Evolutionary conservation across 2,113 vertebrate genomes (phyloP), one percentile per base, ranked within the genome.

Genomic region (Puffinus mauretanicus): DNA sequence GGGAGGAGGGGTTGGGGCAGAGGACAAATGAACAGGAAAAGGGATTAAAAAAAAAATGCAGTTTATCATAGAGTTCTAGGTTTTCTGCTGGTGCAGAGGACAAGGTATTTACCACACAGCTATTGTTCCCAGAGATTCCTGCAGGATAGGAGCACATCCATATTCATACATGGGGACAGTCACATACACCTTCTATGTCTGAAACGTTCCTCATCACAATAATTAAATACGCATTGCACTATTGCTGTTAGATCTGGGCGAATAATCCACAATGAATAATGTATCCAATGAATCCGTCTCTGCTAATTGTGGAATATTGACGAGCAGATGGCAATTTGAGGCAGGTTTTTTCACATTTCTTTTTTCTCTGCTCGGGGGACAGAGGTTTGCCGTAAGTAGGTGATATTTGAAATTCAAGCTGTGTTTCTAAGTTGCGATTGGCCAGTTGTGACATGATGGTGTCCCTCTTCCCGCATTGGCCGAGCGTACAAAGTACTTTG

Each of bases 401-500:
- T 92, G 94, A 96, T 95, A 72, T 91, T 97, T 97, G 96, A 94
- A 94, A 97, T 97, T 97, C 97, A 97, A 95, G 96, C 84, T 93
- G 95, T 91, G 95, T 80, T 94, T 62, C 70, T 5, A 2, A 72
- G 81, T n/a, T 5, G 32, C 8, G 1, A 95, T 95, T 97, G 97
- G 96, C 44, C 61, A 0, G 30, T 9, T 29, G 86, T 88, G 82
- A 90, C 90, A 80, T 4, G 72, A 16, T 82, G 51, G 12, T 92
- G 93, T 97, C 83, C 80, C 90, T 88, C 61, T 76, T 36, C 58
- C 86, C 32, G n/a, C 92, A 94, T 84, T 96, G 96, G 96, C 89
- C 20, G 11, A 40, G 72, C 8, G 16, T 58, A 95, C 95, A 92
- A 91, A 97, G 95, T 87, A 17, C 88, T 95, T 75, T 7, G 94